Conservation (phyloP, 2,888 invertebrate species). For the Agonopterix heracliana region DNA sequence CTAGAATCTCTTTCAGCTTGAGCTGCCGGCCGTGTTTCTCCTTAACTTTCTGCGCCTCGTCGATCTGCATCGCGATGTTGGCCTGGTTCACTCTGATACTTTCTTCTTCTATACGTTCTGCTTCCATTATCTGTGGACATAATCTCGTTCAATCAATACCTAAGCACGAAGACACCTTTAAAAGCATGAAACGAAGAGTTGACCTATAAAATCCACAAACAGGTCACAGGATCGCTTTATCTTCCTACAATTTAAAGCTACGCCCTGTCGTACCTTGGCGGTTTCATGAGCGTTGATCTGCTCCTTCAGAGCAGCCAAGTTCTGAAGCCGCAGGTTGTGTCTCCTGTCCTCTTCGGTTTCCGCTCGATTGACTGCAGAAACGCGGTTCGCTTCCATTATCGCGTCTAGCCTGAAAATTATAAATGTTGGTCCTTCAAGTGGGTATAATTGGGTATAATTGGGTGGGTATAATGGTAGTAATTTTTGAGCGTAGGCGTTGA, state of each 20-base stretch:
- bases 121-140: slow-evolving; percentile 71
- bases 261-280: slow-evolving; percentile 38
- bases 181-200: too few relatives aligned
- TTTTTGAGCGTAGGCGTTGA: too few relatives aligned
- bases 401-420: slow-evolving; percentile 68
- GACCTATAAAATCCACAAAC: too few relatives aligned
- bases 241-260: too few relatives aligned
- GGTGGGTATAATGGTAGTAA: too few relatives aligned
- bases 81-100: slow-evolving; percentile 78
- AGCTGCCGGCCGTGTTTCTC: slow-evolving; percentile 70
- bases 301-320: slow-evolving; percentile 63
- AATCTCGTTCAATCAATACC: neutral
- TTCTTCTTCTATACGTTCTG: slow-evolving; percentile 82
- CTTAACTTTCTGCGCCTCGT: slow-evolving; percentile 76
- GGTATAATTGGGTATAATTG: too few relatives aligned
- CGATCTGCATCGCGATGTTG: slow-evolving; percentile 79
- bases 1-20: slow-evolving; percentile 76
- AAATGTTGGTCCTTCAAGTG: too few relatives aligned
- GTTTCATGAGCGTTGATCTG: slow-evolving; percentile 65
- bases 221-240: too few relatives aligned
- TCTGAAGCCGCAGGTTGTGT: slow-evolving; percentile 56
- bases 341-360: slow-evolving; percentile 62
- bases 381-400: slow-evolving; percentile 83
- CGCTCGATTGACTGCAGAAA: slow-evolving; percentile 71
- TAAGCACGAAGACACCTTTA: too few relatives aligned